A percentile compares a stretch with the other conserved stretches of the same genome.
These are phyloP conservation scores for Periophthalmus magnuspinnatus DNA, from an alignment of 2,797 vertebrate genomes.

Conservation along the genomic window DNA sequence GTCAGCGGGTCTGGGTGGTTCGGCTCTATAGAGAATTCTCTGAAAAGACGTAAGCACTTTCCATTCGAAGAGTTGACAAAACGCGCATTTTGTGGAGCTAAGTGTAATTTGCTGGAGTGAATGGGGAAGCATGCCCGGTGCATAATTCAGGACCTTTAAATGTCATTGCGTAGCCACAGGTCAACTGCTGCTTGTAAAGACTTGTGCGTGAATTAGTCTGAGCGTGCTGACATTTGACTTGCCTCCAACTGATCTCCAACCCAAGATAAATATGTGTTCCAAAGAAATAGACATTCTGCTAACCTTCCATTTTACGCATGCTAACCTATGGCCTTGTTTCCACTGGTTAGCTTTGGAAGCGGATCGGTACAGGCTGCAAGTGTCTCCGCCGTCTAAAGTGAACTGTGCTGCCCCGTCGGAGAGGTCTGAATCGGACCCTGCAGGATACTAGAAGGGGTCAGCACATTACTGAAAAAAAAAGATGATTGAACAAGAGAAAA, in stretches of 20 bases:
- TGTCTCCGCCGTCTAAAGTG: too few relatives aligned
- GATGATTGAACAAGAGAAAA: too few relatives aligned
- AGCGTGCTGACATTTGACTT: conserved; percentile 45
- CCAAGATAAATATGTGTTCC: conserved; percentile 10
- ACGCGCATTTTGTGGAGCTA: neutral
- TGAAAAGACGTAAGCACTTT: neutral
- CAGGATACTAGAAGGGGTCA: too few relatives aligned
- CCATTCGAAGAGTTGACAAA: neutral
- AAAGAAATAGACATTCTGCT: neutral
- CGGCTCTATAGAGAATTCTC: neutral
- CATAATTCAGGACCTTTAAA: conserved; percentile 51
- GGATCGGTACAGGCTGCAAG: too few relatives aligned
- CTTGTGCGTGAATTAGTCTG: conserved; percentile 41
- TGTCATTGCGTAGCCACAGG: conserved; percentile 43
- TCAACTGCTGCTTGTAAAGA: conserved; percentile 40
- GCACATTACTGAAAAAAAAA: too few relatives aligned
- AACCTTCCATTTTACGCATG: neutral
- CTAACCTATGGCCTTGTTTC: too few relatives aligned
- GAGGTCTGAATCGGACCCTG: too few relatives aligned
- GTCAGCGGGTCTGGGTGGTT: neutral
- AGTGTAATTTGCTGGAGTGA: conserved; percentile 8
- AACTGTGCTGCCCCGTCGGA: too few relatives aligned
- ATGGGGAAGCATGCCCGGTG: conserved; percentile 34
- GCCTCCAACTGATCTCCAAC: conserved; percentile 31
- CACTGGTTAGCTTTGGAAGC: too few relatives aligned